Percentiles rank a stretch among this genome's conserved stretches.
Conservation (phyloP, 2,888 invertebrate species). For the Ochlodes sylvanus region DNA sequence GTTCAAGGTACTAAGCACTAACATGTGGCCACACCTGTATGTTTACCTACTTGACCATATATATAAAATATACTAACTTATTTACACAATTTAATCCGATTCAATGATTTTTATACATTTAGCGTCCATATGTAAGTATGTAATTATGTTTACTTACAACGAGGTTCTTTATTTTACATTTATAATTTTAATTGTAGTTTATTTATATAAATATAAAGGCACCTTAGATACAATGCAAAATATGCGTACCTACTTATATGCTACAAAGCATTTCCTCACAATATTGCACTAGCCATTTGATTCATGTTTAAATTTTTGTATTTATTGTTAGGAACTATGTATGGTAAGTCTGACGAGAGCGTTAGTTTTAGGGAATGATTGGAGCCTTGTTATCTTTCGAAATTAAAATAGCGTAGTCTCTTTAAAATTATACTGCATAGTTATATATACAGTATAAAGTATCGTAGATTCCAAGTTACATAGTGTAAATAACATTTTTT, state of each 20-base stretch:
- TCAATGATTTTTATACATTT: constrained; percentile 27
- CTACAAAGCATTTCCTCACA: constrained; percentile 16
- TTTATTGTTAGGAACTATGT: background rate
- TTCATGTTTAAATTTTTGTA: constrained; percentile 15
- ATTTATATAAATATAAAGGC: constrained; percentile 23
- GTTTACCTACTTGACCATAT: constrained; percentile 9
- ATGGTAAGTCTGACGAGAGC: constrained; percentile 22
- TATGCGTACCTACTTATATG: constrained; percentile 15
- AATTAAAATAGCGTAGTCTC: background rate
- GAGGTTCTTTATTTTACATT: constrained; percentile 4
- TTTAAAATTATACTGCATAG: background rate
- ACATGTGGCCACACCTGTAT: constrained; percentile 43
- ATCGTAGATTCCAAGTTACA: background rate
- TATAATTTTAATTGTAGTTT: constrained; percentile 18
- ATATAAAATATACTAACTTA: constrained; percentile 25
- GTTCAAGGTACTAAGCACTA: constrained; percentile 91
- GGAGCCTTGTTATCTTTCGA: background rate
- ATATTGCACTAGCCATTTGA: constrained; percentile 21
- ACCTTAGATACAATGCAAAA: constrained; percentile 29
- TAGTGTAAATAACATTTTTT: constrained; percentile 4
- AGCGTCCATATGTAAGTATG: constrained; percentile 32
- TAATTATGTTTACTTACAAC: constrained; percentile 23
- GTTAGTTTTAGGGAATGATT: background rate
- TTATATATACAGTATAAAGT: background rate
- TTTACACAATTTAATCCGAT: constrained; percentile 32